A percentile compares a stretch with the other conserved stretches of the same genome.
Evolutionary conservation across 2,113 vertebrate genomes (phyloP).

Genomic region (Thinocorus orbignyianus): DNA sequence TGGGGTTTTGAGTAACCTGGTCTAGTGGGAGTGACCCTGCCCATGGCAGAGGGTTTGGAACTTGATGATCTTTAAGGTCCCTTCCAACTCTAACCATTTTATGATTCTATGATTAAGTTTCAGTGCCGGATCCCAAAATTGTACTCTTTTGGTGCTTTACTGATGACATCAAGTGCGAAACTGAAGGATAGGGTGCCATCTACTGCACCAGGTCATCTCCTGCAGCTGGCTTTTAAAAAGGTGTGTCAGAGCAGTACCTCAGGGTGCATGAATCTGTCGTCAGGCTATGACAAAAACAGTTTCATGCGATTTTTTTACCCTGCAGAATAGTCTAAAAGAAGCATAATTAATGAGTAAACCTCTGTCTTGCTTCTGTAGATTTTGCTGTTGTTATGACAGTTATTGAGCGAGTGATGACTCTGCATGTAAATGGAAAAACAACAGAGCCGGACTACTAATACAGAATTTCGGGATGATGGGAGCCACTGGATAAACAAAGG

Average conservation of each 20-base stretch:
- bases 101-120: too few species aligned
- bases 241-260: background rate
- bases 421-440: accelerated
- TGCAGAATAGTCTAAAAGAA: background rate
- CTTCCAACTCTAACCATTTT: too few species aligned
- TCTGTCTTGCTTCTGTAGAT: background rate
- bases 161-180: accelerated
- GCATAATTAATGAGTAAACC: background rate
- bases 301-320: background rate
- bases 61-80: too few species aligned
- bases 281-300: background rate
- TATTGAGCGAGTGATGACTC: background rate
- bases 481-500: background rate
- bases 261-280: accelerated
- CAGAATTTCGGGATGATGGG: background rate
- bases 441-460: background rate
- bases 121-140: accelerated
- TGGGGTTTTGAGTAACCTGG: too few species aligned
- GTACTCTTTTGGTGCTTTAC: accelerated
- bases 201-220: background rate
- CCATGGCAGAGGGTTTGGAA: too few species aligned
- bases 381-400: background rate
- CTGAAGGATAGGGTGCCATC: background rate
- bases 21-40: too few species aligned
- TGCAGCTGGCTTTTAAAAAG: background rate